Evolutionary conservation across 2,113 vertebrate species (phyloP), one percentile per base, ranked within the genome.

Genomic region (Meriones unguiculatus): DNA sequence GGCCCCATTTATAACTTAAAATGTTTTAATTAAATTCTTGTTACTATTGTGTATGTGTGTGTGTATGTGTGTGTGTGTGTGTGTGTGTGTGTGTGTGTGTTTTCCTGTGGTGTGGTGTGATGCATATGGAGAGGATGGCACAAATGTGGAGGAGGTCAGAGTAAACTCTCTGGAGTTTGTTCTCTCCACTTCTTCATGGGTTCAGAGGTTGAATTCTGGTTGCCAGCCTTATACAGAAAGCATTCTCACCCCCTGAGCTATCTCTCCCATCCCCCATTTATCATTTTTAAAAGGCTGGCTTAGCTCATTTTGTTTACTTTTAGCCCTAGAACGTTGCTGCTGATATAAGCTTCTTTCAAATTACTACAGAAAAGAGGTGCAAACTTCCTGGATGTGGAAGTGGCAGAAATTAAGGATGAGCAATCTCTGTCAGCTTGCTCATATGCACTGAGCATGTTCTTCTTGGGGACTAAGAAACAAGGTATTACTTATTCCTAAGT

Each of bases 301-400:
- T 70, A 8, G n/a, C 46, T 87, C 20, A n/a, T 35, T 50, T 75
- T 76, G 62, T 87, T 96, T 93, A 52, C 57, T 91, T 78, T 69
- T 5, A 75, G 38, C 3, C 17, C 30, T 57, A 70, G 64, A 46
- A 73, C 50, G 35, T 10, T 90, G 15, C 54, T 35, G 18, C 24
- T n/a, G 17, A 75, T 95, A 70, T 59, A 81, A 65, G 24, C 11
- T 87, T 57, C 18, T 13, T 38, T 57, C 5, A 57, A 70, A n/a
- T 67, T 78, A 38, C 54, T 80, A n/a, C 64, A 24, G 20, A 69
- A 57, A 78, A 90, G 72, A 93, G 38, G 38, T n/a, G 82, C 20
- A 35, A 28, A 2, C 81, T 93, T 92, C 86, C 93, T 54, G 67
- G 87, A 82, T 11, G 2, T 38, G 38, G 14, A 28, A 80, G 22